phyloP scores from a whole-genome alignment of 2,797 vertebrate species.

The Dendrocincla tyrannina region DNA sequence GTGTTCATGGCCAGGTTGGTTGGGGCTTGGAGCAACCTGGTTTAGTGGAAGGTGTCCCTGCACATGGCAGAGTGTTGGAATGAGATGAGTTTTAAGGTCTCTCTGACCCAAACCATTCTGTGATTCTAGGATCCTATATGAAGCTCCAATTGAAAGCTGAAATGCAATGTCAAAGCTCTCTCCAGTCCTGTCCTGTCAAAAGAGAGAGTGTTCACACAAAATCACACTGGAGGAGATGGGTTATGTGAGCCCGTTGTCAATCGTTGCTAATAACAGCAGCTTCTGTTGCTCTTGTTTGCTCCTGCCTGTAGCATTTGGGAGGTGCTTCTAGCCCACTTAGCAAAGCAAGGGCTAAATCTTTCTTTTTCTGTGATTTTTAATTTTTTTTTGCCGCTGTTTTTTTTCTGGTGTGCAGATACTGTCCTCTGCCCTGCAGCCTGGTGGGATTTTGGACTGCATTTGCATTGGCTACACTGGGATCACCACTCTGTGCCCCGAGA shows the following conservation, averaged over 20 bases:
- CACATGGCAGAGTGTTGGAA: background rate
- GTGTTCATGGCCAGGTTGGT: background rate
- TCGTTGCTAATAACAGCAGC: background rate
- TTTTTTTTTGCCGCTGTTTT: background rate
- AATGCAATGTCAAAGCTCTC: background rate
- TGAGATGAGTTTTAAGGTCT: background rate
- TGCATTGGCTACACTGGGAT: background rate
- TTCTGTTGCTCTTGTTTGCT: accelerated
- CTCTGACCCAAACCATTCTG: background rate
- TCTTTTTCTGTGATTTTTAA: background rate
- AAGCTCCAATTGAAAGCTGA: background rate
- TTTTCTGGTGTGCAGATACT: background rate
- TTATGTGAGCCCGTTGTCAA: background rate
- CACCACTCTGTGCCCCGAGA: background rate
- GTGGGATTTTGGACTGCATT: background rate
- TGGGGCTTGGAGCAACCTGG: background rate
- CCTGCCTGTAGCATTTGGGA: background rate
- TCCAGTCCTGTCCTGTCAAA: background rate
- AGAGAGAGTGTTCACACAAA: background rate
- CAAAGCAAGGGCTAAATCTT: background rate
- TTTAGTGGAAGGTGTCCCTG: background rate
- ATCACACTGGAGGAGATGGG: background rate
- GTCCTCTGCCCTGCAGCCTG: background rate
- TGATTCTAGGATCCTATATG: background rate
- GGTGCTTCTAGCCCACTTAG: background rate